Evolutionary conservation across 1,140 invertebrate species (phyloP), one percentile per base, ranked within the genome.

Genomic region (Zelostemma sp.): DNA sequence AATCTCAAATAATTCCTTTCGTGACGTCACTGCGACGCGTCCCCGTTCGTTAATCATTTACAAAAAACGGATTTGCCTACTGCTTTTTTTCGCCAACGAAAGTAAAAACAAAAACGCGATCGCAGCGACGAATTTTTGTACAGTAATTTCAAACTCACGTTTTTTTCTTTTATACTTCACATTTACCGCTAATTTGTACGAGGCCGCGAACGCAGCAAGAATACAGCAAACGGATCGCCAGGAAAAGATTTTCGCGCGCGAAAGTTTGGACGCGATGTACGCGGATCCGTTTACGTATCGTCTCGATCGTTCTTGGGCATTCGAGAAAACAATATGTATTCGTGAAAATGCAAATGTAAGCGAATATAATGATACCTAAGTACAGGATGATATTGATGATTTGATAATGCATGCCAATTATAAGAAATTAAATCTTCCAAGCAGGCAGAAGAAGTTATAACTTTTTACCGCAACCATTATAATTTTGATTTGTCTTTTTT

Each of bases 401-500:
- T 71, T 84, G 76, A 78, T 79, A 85, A 85, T 79, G 81, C 83
- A 86, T 86, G 84, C 83, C 80, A 86, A 86, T 85, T 85, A 84
- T 77, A 80, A 84, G 79, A 84, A 79, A 80, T 74, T 83, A 77
- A 79, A 85, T 83, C 76, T 80, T 83, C 71, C 78, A 83, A 85
- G 84, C 84, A 84, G 77, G 67, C 60, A 75, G 69, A 72, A 77
- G 73, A 72, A 83, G 80, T 83, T 82, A 81, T 83, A 81, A 83
- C 77, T 78, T 85, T 83, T 80, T 78, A 85, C 84, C 84, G 80
- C 82, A 85, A 85, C 84, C 84, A 84, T 79, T 73, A 43, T 46
- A 75, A 72, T 74, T 74, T 76, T 74, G 68, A 75, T 68, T 69
- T 60, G 54, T 70, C 59, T 68, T 70, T 68, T 65, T 68, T 56